Conservation (phyloP, 2,113 vertebrate genomes). For the Atrichornis clamosus region DNA sequence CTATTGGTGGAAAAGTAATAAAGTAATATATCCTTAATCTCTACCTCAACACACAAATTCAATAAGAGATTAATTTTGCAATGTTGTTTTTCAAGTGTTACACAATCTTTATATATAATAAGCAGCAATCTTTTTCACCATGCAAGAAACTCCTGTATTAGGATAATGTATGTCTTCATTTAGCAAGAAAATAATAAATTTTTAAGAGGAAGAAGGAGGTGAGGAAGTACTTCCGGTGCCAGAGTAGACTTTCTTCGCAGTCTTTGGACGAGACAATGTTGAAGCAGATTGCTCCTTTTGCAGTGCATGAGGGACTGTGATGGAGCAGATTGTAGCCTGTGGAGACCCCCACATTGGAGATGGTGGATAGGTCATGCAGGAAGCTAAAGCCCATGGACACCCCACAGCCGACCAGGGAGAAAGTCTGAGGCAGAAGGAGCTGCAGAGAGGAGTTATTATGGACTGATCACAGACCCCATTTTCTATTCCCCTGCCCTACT, state of each 20-base stretch:
- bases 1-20: background rate
- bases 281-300: background rate
- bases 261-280: background rate
- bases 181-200: background rate
- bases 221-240: background rate
- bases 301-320: background rate
- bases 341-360: rapidly evolving
- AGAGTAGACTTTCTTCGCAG: background rate
- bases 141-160: background rate
- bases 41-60: background rate
- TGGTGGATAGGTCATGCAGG: background rate
- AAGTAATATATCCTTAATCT: background rate
- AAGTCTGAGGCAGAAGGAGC: background rate
- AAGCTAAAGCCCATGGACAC: background rate
- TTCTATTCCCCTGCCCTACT: too few relatives aligned
- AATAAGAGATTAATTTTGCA: background rate
- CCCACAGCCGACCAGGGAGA: background rate
- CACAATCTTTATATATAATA: background rate
- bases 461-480: background rate
- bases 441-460: background rate
- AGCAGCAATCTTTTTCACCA: background rate
- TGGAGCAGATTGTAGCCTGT: background rate
- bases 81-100: background rate
- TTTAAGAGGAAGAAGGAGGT: background rate
- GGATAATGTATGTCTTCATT: background rate